A percentile compares a stretch with the other conserved stretches of the same genome.
These are phyloP conservation scores for Laupala kohalensis DNA, from an alignment of 1,140 invertebrate species.

Conservation along the genomic window DNA sequence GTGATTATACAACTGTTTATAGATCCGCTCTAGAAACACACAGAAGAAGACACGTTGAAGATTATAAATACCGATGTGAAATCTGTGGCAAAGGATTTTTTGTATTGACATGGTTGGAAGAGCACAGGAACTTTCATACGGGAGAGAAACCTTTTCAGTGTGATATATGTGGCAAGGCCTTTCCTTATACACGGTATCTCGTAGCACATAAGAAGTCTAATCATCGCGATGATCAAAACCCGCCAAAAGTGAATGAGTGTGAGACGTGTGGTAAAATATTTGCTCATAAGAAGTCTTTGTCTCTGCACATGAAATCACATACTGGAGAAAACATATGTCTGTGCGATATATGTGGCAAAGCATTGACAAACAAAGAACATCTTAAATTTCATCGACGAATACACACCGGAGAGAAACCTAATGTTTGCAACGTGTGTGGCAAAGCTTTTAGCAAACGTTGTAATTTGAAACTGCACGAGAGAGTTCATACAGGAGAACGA, in stretches of 20 bases:
- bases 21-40: conserved; percentile 25
- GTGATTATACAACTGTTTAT: conserved; percentile 29
- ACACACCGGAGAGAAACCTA: conserved; percentile 41
- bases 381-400: conserved; percentile 42
- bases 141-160: conserved; percentile 38
- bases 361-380: conserved; percentile 29
- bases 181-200: conserved; percentile 25
- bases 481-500: conserved; percentile 53
- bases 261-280: conserved; percentile 1
- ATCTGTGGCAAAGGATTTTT: conserved; percentile 37
- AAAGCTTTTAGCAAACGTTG: conserved; percentile 46
- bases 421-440: conserved; percentile 32
- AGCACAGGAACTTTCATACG: conserved; percentile 42
- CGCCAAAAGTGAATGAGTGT: conserved; percentile 11
- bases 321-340: conserved; percentile 31
- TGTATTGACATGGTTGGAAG: conserved; percentile 39
- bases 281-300: not conserved
- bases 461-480: conserved; percentile 45
- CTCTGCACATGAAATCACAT: not conserved
- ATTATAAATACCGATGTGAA: conserved; percentile 43
- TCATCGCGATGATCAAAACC: conserved; percentile 10
- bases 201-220: conserved; percentile 17
- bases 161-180: conserved; percentile 37
- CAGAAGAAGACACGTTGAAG: conserved; percentile 38
- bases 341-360: conserved; percentile 29